Conservation (phyloP, 2,888 invertebrate genomes). For the Phanerotoma sp. region DNA sequence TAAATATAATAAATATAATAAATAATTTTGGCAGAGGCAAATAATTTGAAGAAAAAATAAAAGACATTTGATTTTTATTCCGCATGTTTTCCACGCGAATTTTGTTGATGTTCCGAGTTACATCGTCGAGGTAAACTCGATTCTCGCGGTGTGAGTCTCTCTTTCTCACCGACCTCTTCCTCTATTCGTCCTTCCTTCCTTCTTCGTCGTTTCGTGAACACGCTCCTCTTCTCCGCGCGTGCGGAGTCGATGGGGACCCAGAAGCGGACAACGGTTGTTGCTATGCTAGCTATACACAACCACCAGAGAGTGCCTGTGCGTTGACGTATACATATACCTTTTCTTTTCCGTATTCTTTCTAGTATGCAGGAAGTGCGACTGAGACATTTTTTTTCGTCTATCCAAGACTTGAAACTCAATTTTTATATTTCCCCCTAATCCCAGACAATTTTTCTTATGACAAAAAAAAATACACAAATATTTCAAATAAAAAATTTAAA, state of each 20-base stretch:
- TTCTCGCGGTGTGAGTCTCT: conserved; percentile 25
- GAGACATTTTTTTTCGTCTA: conserved; percentile 1
- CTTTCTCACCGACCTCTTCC: conserved; percentile 11
- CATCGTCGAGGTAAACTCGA: conserved; percentile 30
- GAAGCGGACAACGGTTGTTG: conserved; percentile 40
- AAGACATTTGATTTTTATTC: conserved; percentile 21
- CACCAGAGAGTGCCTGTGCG: conserved; percentile 5
- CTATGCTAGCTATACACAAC: conserved; percentile 38
- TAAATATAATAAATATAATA: not conserved
- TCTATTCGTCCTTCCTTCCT: conserved; percentile 14
- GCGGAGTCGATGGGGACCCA: conserved; percentile 37
- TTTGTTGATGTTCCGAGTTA: conserved; percentile 24
- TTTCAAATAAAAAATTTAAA: too few species aligned
- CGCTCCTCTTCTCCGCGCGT: conserved; percentile 30
- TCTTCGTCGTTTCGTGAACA: conserved; percentile 17
- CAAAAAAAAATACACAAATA: not conserved
- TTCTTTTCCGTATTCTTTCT: not conserved
- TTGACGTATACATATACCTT: conserved; percentile 13
- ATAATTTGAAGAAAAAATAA: conserved; percentile 4
- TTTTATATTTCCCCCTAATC: not conserved
- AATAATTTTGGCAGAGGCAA: conserved; percentile 1
- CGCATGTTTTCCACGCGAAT: conserved; percentile 14
- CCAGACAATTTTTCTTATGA: not conserved
- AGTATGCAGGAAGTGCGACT: not conserved
- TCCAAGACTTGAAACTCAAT: not conserved